Percentiles rank a stretch among this genome's conserved stretches.
Conservation (phyloP, 2,888 invertebrate species). For the Hofmannophila pseudospretella region DNA sequence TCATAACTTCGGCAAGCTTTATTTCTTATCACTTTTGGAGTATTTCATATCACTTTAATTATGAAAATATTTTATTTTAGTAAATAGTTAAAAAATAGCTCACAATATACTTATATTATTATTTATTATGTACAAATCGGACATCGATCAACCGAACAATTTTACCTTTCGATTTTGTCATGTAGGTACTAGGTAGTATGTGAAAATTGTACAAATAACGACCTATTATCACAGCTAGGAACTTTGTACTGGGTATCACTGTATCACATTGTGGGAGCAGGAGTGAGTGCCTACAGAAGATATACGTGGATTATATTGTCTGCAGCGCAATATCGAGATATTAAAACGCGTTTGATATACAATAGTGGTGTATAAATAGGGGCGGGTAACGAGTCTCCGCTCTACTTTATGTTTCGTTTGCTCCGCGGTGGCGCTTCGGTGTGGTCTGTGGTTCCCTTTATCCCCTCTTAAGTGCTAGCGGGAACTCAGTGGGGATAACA, state of each 20-base stretch:
- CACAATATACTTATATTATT: no score
- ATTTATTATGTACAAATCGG: constrained; percentile 7
- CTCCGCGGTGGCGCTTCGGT: no score
- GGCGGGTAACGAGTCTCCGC: no score
- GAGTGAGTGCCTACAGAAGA: no score
- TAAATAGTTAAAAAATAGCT: constrained; percentile 13
- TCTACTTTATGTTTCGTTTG: no score
- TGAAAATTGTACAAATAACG: constrained; percentile 8
- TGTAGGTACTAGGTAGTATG: not conserved
- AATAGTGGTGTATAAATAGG: no score
- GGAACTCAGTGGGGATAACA: no score
- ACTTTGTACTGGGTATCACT: constrained; percentile 27
- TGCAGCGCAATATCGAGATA: no score
- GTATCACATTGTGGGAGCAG: not conserved
- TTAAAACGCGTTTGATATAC: no score
- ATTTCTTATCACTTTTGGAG: constrained; percentile 28
- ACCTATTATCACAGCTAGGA: constrained; percentile 38
- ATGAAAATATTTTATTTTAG: not conserved
- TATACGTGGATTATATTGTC: no score
- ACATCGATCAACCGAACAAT: constrained; percentile 14
- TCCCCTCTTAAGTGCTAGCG: no score
- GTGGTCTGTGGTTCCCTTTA: no score
- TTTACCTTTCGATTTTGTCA: not conserved
- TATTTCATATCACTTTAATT: constrained; percentile 10
- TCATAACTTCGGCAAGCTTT: constrained; percentile 21